Evolutionary conservation across 2,113 vertebrate genomes (phyloP), one percentile per base, ranked within the genome.

Genomic region (Butastur rufipennis): DNA sequence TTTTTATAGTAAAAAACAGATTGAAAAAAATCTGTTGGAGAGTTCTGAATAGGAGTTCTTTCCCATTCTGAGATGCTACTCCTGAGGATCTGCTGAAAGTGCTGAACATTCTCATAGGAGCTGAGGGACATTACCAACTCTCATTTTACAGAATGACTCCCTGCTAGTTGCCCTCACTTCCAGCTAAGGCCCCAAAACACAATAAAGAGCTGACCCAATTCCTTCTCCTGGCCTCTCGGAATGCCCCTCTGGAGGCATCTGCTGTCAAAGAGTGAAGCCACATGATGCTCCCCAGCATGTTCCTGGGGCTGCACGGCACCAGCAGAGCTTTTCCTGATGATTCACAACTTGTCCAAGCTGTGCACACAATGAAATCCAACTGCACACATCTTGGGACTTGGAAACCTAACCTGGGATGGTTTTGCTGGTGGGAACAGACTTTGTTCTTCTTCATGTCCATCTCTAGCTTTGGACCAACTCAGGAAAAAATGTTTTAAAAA

Each of bases 201-300:
- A 40, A 52, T 0, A 31, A 79, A 11, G 4, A 84, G 27, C 47
- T 67, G n/a, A 32, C 18, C 40, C 48, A 40, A 6, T 27, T 63
- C 34, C 43, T 74, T 81, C 47, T 84, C 42, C n/a, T 43, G 16
- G 42, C 20, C 50, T 45, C 61, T 68, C 43, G 38, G 75, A 68
- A 68, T 12, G 27, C 5, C 31, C 8, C 36, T 93, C 45, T 32
- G 40, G 58, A 83, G 27, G 26, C 23, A 79, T 23, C 43, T 68
- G 27, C 43, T 65, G 14, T 20, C 59, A 40, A 72, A 65, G 0
- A 2, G 20, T 32, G 71, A 88, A 63, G 61, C 45, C 53, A 67
- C 3, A 0, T 15, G 36, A 31, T 42, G 34, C 9, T 93, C 27
- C 71, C 31, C 11, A 0, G 3, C 14, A 62, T 0, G 2, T 47